Evolutionary conservation across 2,113 vertebrate species (phyloP), one percentile per base, ranked within the genome.

Genomic region (Rhynchomys soricoides): DNA sequence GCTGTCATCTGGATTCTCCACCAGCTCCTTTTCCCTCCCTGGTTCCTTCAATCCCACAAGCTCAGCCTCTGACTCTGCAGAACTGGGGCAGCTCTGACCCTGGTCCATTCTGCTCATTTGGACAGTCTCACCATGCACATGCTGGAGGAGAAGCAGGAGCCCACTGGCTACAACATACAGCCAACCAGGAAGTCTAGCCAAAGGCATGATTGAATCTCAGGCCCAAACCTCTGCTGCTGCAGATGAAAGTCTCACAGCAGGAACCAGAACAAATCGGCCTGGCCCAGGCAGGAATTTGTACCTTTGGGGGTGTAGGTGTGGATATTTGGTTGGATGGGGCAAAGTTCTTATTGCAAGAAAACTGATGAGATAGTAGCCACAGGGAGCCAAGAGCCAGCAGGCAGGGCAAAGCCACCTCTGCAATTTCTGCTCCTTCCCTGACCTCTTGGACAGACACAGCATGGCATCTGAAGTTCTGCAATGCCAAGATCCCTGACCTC

Each of bases 121-220:
- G 45, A 68, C 17, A 96, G 21, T 62, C 95, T 97, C 75, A 97
- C 88, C 89, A n/a, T 90, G 45, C 9, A 55, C 50, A 6, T n/a
- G 37, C 66, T 68, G 66, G 66, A 68, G 13, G 31, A 37, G 66
- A 68, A 68, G 13, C 66, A 37, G 66, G 31, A 68, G 31, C 31
- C 66, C 31, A 34, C 13, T 16, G 15, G 31, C 66, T 16, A 37
- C 13, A 37, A 68, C 15, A 16, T 7, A 37, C 66, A 68, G 31
- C 31, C 66, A 68, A 68, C 5, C 66, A 37, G 31, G 13, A 15
- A 34, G 31, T 68, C 13, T 37, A 68, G 66, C 5, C 31, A 68
- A 37, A 2, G 31, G 13, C 66, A 37, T 68, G 66, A 34, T 16
- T 68, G 31, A 68, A 68, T 37, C 31, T 68, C 66, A 37, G 66